A percentile compares a stretch with the other conserved stretches of the same genome.
Evolutionary conservation across 2,797 vertebrate species (phyloP).

Genomic region (Pogoniulus pusillus): DNA sequence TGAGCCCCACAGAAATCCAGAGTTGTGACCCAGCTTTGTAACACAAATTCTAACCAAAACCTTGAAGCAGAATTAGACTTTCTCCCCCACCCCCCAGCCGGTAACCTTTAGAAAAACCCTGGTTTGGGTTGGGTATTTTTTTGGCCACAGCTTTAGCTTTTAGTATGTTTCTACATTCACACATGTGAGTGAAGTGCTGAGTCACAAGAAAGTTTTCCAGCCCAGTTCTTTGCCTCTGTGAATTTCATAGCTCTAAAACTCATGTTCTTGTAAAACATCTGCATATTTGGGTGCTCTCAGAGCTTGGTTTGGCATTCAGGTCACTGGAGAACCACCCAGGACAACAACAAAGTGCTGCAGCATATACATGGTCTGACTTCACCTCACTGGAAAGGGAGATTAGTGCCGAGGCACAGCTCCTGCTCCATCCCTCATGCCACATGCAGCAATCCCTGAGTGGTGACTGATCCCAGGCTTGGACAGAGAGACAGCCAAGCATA

Average conservation of each 20-base stretch:
- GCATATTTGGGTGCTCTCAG: not conserved
- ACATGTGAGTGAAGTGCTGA: conserved; percentile 28
- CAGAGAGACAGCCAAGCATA: not conserved
- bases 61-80: not conserved
- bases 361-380: not conserved
- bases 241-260: not conserved
- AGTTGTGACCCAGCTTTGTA: not conserved
- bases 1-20: accelerated
- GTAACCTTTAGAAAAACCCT: not conserved
- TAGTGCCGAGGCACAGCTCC: not conserved
- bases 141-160: not conserved
- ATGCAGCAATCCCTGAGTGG: accelerated
- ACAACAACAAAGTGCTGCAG: not conserved
- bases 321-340: not conserved
- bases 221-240: not conserved
- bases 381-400: not conserved
- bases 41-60: not conserved
- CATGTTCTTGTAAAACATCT: not conserved
- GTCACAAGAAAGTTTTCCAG: conserved; percentile 50
- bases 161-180: not conserved
- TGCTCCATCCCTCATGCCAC: not conserved
- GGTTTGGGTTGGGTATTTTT: not conserved
- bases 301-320: not conserved
- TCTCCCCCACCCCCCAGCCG: not conserved
- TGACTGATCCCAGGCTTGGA: not conserved